phyloP scores from a whole-genome alignment of 2,888 invertebrate species.

The Bembecia ichneumoniformis region DNA sequence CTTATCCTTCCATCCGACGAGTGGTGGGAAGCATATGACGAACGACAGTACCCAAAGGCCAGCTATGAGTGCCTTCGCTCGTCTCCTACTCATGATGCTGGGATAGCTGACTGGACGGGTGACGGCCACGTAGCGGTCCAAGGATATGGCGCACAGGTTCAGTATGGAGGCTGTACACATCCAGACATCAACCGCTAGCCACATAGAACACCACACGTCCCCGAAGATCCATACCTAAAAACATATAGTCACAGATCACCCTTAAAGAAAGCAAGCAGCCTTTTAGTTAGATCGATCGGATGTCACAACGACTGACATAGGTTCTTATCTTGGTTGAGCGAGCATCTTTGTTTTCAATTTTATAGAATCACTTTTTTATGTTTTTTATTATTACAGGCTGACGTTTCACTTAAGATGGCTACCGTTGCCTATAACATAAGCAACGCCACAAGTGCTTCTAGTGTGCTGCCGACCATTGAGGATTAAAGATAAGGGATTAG shows the following conservation, averaged over 20 bases:
- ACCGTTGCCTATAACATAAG: no score
- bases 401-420: no score
- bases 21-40: slow-evolving; percentile 95
- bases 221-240: slow-evolving; percentile 95
- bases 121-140: slow-evolving; percentile 96
- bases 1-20: slow-evolving; percentile 91
- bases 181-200: slow-evolving; percentile 98
- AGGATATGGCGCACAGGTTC: slow-evolving; percentile 94
- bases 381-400: no score
- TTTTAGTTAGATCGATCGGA: no score
- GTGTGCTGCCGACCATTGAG: no score
- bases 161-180: slow-evolving; percentile 98
- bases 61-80: slow-evolving; percentile 89
- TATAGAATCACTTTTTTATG: no score
- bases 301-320: no score
- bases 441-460: no score
- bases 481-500: no score
- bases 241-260: background rate
- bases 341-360: no score
- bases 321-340: no score
- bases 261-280: background rate
- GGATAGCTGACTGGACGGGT: slow-evolving; percentile 97
- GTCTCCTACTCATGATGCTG: slow-evolving; percentile 86
- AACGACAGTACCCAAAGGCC: slow-evolving; percentile 97
- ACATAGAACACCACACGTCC: slow-evolving; percentile 94